Base-by-base conservation (phyloP, 2,797 vertebrate species). In the Enteromius paludinosus region DNA sequence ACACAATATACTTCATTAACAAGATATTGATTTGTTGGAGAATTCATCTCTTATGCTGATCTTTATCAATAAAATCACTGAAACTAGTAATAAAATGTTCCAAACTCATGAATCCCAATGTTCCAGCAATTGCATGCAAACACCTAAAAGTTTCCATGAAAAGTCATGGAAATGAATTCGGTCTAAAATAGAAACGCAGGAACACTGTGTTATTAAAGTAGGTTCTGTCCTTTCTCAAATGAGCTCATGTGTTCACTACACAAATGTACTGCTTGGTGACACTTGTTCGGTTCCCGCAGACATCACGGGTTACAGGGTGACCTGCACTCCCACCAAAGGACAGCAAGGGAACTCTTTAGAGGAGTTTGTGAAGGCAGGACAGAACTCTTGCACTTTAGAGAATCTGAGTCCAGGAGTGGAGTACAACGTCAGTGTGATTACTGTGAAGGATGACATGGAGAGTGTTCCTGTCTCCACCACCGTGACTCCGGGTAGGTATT, bases 341-440 rank as follows among this genome's bases (percentile, higher is more conserved):
- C 96, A 98, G 89, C 93, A 95, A 70, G 97, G 97, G 10, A 96
- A 96, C 85, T 95, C 96, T 47, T 56, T 98, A 88, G 97, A 99
- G 90, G 97, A 98, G 90, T 95, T 97, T 78, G 96, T 99, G 76
- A 89, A 93, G 81, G 93, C 95, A 0, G 96, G 95, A 11, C 91
- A 98, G 90, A 98, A 94, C 85, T 96, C 96, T 35, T 98, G 95
- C 90, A 96, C 93, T 70, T 94, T 99, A 88, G 97, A 99, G 64
- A 97, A 96, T 87, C 94, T 99, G 83, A 97, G 84, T 89, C 98
- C 98, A 0, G 98, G 98, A 0, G 91, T 99, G 85, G 96, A 98
- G 88, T 99, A 99, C 93, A 98, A 98, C 0, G 91, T 99, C 93
- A 99, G 97, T 0, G 96, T 99, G 78, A 96, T 96, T 43, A 94